Percentiles rank a stretch among this genome's conserved stretches.
These are phyloP conservation scores for Agrotis exclamationis DNA, from an alignment of 2,888 invertebrate species.

Conservation along the genomic window DNA sequence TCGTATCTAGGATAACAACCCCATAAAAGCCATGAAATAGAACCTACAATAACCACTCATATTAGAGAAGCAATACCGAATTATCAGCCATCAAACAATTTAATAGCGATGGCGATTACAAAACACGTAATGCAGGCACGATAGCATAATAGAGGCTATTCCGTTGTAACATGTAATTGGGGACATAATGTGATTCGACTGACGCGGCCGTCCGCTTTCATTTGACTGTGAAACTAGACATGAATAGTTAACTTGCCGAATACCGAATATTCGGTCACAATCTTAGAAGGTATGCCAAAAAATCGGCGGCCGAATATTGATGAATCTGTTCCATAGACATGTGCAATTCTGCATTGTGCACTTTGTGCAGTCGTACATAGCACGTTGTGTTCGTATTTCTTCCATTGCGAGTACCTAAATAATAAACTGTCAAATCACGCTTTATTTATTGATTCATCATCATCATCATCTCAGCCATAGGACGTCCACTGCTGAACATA, in stretches of 20 bases:
- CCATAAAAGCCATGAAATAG: slow-evolving; percentile 17
- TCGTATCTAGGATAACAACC: background rate
- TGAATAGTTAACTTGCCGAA: background rate
- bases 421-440: too few species aligned
- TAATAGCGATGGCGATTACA: slow-evolving; percentile 50
- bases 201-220: slow-evolving; percentile 31
- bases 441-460: too few species aligned
- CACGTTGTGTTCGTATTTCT: too few species aligned
- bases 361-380: too few species aligned
- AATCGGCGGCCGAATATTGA: background rate
- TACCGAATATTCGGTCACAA: background rate
- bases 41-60: slow-evolving; percentile 29
- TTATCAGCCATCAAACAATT: slow-evolving; percentile 48
- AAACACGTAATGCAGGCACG: slow-evolving; percentile 47
- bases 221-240: slow-evolving; percentile 37
- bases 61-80: slow-evolving; percentile 29
- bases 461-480: too few species aligned
- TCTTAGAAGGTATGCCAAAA: background rate
- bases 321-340: too few species aligned
- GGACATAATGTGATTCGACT: slow-evolving; percentile 34
- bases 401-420: too few species aligned
- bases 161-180: slow-evolving; percentile 53
- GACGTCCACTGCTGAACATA: too few species aligned
- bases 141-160: slow-evolving; percentile 49
- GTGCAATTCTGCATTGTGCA: too few species aligned